Evolutionary conservation across 2,888 invertebrate genomes (phyloP).

Genomic region (Drosophila mulleri): DNA sequence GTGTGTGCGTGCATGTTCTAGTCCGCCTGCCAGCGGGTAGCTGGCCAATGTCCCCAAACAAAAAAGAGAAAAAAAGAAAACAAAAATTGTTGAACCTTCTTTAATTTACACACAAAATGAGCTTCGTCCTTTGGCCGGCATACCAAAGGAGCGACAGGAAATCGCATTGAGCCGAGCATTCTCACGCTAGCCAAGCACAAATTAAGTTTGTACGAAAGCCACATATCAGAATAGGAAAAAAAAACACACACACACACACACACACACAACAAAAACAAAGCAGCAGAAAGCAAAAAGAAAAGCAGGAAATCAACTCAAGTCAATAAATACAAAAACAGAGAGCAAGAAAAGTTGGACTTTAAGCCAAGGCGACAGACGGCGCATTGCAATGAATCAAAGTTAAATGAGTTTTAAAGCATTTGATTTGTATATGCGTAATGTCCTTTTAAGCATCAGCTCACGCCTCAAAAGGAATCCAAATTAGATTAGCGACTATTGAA

Average conservation of each 20-base stretch:
- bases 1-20: constrained; percentile 16
- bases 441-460: background rate
- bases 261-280: constrained; percentile 50
- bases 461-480: background rate
- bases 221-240: constrained; percentile 15
- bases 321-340: background rate
- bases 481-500: constrained; percentile 1
- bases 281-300: constrained; percentile 21
- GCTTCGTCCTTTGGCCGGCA: constrained; percentile 21
- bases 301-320: constrained; percentile 16
- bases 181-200: constrained; percentile 44
- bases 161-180: constrained; percentile 13
- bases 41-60: constrained; percentile 40
- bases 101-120: constrained; percentile 67
- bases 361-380: constrained; percentile 5
- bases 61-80: too few relatives aligned
- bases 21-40: constrained; percentile 47
- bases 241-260: constrained; percentile 33
- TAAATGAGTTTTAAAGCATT: background rate
- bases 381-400: background rate
- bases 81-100: constrained; percentile 31
- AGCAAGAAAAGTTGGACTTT: constrained; percentile 23
- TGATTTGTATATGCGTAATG: background rate
- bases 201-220: constrained; percentile 63
- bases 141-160: constrained; percentile 12